phyloP scores from a whole-genome alignment of 53 echinoderm and acorn worm species.

The Hippasteria phrygiana region DNA sequence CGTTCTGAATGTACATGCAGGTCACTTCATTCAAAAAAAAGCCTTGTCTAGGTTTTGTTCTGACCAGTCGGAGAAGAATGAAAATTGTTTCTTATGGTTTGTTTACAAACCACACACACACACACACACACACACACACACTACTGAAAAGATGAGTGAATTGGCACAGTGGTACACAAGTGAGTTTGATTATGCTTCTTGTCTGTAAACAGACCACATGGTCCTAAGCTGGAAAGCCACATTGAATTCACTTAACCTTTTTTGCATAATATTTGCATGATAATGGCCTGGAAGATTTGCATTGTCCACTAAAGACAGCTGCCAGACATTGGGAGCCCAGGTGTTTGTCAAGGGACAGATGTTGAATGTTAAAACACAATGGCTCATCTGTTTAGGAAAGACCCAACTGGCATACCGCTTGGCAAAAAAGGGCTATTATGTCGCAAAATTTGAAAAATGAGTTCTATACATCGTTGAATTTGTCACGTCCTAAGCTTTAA shows the following conservation, averaged over 20 bases:
- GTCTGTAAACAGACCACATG: conserved; percentile 14
- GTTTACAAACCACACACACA: too few relatives aligned
- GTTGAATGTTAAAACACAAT: not conserved
- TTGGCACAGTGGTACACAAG: not conserved
- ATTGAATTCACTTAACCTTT: not conserved
- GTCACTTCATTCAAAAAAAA: not conserved
- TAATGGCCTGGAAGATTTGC: not conserved
- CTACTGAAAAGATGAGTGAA: not conserved
- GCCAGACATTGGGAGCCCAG: not conserved
- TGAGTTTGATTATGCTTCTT: not conserved
- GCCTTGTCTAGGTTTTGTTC: too few relatives aligned
- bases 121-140: not conserved
- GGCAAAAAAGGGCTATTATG: too few relatives aligned
- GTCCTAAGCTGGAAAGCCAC: not conserved
- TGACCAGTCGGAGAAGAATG: not conserved
- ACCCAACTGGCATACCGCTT: too few relatives aligned
- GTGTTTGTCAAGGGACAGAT: conserved; percentile 20
- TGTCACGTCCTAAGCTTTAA: too few relatives aligned
- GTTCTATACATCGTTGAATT: too few relatives aligned
- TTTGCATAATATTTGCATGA: conserved; percentile 27
- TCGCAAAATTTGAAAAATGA: too few relatives aligned
- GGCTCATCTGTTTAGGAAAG: too few relatives aligned
- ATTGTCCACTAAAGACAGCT: conserved; percentile 28
- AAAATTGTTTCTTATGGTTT: conserved; percentile 12
- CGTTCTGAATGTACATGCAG: not conserved